Percentiles rank a stretch among this genome's conserved stretches.
Evolutionary conservation across 2,113 vertebrate species (phyloP).

Genomic region (Oenanthe melanoleuca): DNA sequence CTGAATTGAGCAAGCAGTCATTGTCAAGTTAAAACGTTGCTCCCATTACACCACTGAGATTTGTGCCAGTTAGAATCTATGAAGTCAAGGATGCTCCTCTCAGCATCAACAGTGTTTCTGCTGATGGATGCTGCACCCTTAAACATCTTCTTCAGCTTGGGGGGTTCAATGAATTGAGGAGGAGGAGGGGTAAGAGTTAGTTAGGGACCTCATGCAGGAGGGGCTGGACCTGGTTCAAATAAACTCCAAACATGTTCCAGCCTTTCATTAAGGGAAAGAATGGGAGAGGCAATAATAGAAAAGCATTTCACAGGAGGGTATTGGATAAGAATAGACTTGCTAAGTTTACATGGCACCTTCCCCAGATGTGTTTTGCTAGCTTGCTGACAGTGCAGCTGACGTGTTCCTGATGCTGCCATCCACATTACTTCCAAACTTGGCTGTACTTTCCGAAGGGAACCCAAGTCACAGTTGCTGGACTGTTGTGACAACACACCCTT

Average conservation of each 20-base stretch:
- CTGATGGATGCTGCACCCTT: not conserved
- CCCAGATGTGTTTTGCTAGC: conserved; percentile 8
- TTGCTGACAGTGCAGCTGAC: not conserved
- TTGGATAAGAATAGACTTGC: not conserved
- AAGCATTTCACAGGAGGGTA: not conserved
- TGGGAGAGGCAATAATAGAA: not conserved
- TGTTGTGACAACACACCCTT: not conserved
- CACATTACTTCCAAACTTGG: not conserved
- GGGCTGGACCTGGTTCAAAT: not conserved
- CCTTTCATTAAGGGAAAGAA: not conserved
- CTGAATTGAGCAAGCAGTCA: not conserved
- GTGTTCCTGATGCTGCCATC: not conserved
- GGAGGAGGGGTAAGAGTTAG: not conserved
- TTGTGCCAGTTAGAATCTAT: not conserved
- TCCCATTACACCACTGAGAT: not conserved
- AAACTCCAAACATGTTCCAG: not conserved
- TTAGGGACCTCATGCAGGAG: not conserved
- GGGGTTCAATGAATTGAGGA: not conserved
- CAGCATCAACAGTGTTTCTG: not conserved
- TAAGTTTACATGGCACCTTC: not conserved
- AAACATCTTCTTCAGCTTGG: not conserved
- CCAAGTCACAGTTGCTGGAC: not conserved
- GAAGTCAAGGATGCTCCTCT: not conserved
- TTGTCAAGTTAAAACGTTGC: not conserved
- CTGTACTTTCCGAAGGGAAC: not conserved